Conservation (phyloP, 2,888 invertebrate species). For the Aphodius sticticus region DNA sequence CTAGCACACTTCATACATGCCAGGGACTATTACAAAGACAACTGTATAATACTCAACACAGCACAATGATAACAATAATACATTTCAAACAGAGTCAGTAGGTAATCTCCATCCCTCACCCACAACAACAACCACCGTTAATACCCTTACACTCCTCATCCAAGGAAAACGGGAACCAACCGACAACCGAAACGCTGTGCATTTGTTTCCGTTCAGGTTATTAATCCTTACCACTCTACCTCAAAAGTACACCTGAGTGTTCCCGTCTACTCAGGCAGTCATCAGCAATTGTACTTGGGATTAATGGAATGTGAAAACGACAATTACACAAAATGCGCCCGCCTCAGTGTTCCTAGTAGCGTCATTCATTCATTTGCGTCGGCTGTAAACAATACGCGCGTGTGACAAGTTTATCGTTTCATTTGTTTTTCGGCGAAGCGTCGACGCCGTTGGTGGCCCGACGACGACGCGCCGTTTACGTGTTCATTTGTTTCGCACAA, state of each 20-base stretch:
- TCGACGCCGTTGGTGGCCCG: conserved; percentile 4
- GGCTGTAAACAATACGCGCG: conserved; percentile 21
- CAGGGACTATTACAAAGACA: too few relatives aligned
- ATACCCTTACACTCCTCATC: background rate
- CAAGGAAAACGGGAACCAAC: background rate
- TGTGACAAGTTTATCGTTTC: conserved; percentile 25
- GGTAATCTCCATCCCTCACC: too few relatives aligned
- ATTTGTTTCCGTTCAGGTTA: background rate
- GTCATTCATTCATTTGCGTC: conserved; percentile 15
- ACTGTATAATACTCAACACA: too few relatives aligned
- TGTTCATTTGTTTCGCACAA: conserved; percentile 11
- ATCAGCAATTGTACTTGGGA: background rate
- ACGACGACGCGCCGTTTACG: conserved; percentile 14
- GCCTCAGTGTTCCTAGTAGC: background rate
- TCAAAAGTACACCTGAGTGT: background rate
- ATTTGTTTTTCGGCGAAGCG: conserved; percentile 23
- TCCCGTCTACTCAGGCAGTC: background rate
- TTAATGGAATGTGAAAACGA: conserved; percentile 19
- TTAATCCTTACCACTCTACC: background rate
- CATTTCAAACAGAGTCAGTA: too few relatives aligned
- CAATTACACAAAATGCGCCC: conserved; percentile 11
- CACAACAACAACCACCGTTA: background rate
- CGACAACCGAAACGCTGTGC: background rate
- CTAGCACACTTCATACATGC: too few relatives aligned
- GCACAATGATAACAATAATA: too few relatives aligned